Evolutionary conservation across 2,797 vertebrate species (phyloP).

Genomic region (Cyprinodon diabolis): DNA sequence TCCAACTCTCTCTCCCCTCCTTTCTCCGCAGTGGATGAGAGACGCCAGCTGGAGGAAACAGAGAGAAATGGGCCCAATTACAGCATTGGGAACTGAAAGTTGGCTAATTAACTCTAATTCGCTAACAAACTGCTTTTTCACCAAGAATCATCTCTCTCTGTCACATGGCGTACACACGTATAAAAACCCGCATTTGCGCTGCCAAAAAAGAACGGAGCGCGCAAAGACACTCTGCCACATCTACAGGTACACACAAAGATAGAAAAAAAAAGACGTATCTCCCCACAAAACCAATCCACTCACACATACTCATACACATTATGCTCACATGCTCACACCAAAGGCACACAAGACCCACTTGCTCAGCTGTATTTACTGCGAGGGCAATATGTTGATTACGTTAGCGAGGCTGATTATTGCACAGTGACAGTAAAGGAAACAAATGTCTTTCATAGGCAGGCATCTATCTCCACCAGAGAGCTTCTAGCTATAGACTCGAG

Average conservation of each 20-base stretch:
- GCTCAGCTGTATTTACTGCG: slow-evolving; percentile 83
- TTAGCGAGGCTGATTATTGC: slow-evolving; percentile 83
- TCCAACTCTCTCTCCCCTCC: slow-evolving; percentile 33
- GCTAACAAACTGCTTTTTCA: slow-evolving; percentile 84
- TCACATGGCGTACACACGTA: slow-evolving; percentile 66
- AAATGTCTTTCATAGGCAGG: slow-evolving; percentile 80
- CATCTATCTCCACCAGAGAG: slow-evolving; percentile 75
- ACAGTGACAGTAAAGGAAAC: slow-evolving; percentile 81
- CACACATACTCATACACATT: slow-evolving; percentile 12
- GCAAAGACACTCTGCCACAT: slow-evolving; percentile 25
- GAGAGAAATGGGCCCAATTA: slow-evolving; percentile 86
- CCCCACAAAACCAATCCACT: slow-evolving; percentile 12
- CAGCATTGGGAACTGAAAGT: slow-evolving; percentile 82
- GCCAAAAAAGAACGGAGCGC: slow-evolving; percentile 29
- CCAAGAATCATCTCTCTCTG: slow-evolving; percentile 78
- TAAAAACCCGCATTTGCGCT: slow-evolving; percentile 35
- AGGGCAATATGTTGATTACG: slow-evolving; percentile 83
- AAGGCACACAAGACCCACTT: slow-evolving; percentile 60
- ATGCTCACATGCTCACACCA: slow-evolving; percentile 56
- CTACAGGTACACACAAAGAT: slow-evolving; percentile 45
- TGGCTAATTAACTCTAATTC: slow-evolving; percentile 86
- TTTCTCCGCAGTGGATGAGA: slow-evolving; percentile 72
- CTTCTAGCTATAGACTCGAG: slow-evolving; percentile 71
- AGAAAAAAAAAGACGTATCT: slow-evolving; percentile 11
- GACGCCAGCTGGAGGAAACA: slow-evolving; percentile 85